A percentile compares a stretch with the other conserved stretches of the same genome.
phyloP scores from a whole-genome alignment of 92 coral and sea anemone species.

The Actinernus sp. region DNA sequence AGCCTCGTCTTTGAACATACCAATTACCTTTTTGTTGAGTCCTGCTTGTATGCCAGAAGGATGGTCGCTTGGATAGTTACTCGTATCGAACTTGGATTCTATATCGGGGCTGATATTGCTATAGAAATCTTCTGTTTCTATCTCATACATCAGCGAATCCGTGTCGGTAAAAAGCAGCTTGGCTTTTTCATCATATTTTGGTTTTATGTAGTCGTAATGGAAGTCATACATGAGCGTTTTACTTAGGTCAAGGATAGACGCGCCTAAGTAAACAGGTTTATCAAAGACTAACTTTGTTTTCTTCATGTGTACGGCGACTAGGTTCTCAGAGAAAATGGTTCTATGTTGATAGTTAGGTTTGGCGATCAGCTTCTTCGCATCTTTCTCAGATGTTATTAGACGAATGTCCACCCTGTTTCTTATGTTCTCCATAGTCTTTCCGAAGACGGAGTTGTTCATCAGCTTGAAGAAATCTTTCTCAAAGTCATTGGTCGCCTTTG shows the following conservation, averaged over 20 bases:
- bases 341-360: slow-evolving; percentile 46
- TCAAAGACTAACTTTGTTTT: no score
- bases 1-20: slow-evolving; percentile 43
- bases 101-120: slow-evolving; percentile 37
- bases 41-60: slow-evolving; percentile 22
- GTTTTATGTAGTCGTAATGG: slow-evolving; percentile 34
- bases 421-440: slow-evolving; percentile 45
- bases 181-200: slow-evolving; percentile 29
- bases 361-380: slow-evolving; percentile 28
- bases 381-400: slow-evolving; percentile 32
- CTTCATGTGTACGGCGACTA: slow-evolving; percentile 46
- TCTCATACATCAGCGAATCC: slow-evolving; percentile 18
- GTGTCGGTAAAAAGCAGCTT: slow-evolving; percentile 44
- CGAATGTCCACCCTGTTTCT: no score
- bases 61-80: slow-evolving; percentile 34
- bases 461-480: slow-evolving; percentile 56
- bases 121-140: slow-evolving; percentile 33
- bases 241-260: slow-evolving; percentile 69
- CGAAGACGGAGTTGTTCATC: slow-evolving; percentile 63
- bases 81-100: slow-evolving; percentile 33
- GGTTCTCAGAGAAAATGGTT: slow-evolving; percentile 46
- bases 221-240: slow-evolving; percentile 60
- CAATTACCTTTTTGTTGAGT: slow-evolving; percentile 41
- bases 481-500: slow-evolving; percentile 33
- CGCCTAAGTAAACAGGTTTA: slow-evolving; percentile 74